Evolutionary conservation across 2,113 vertebrate species (phyloP).

Genomic region (Tetrax tetrax): DNA sequence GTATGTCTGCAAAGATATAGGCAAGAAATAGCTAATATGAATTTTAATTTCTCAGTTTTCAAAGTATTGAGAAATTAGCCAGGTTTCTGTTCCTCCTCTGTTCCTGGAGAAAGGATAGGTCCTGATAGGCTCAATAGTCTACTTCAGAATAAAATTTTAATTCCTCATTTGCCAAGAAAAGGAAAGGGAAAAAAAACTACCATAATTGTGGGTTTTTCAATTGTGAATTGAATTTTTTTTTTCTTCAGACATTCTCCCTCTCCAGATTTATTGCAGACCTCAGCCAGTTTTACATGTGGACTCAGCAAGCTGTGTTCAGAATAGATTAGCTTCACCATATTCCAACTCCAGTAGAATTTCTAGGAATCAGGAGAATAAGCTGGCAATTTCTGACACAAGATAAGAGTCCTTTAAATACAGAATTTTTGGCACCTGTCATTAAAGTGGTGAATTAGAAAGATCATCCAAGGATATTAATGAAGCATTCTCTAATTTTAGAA

Average conservation of each 20-base stretch:
- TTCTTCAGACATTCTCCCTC: not conserved
- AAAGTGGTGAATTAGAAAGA: not conserved
- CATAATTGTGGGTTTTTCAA: no score
- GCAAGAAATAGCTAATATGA: not conserved
- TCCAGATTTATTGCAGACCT: not conserved
- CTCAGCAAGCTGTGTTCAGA: not conserved
- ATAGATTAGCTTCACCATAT: not conserved
- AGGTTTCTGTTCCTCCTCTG: not conserved
- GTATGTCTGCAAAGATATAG: not conserved
- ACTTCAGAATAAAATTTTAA: not conserved
- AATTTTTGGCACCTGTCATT: not conserved
- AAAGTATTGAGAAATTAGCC: not conserved
- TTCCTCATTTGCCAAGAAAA: not conserved
- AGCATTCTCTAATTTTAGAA: conserved; percentile 19
- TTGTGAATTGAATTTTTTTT: not conserved
- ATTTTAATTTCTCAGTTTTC: not conserved
- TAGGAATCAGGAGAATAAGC: conserved; percentile 20
- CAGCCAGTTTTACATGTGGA: not conserved
- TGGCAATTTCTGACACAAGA: not conserved
- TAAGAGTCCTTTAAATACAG: not conserved
- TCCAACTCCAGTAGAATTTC: conserved; percentile 16
- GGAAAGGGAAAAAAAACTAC: not conserved
- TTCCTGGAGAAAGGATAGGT: not conserved
- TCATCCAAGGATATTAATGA: not conserved
- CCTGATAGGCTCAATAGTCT: not conserved